Percentiles rank a stretch among this genome's conserved stretches.
Evolutionary conservation across 1,140 invertebrate genomes (phyloP).

Genomic region (Danaus melanippus): DNA sequence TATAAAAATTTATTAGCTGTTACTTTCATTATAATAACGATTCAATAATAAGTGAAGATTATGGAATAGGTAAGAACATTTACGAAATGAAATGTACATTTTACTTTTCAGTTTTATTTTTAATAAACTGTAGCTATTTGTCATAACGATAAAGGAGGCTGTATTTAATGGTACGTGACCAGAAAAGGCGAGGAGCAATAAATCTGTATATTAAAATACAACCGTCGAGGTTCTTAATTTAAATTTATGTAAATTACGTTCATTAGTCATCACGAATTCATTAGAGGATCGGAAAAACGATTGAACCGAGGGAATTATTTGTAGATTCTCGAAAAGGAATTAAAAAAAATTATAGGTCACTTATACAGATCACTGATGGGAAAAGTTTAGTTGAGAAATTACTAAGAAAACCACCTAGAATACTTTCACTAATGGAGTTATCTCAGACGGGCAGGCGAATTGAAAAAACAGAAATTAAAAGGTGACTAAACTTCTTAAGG

Average conservation of each 20-base stretch:
- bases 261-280: conserved; percentile 6
- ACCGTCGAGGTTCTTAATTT: conserved; percentile 4
- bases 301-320: conserved; percentile 12
- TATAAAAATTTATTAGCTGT: conserved; percentile 15
- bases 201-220: conserved; percentile 6
- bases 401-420: conserved; percentile 31
- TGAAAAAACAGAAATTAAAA: conserved; percentile 30
- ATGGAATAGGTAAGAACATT: no score
- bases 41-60: no score
- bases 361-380: conserved; percentile 32
- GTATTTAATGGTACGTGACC: conserved; percentile 10
- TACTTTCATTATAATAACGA: background rate
- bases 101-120: no score
- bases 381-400: conserved; percentile 33
- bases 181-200: conserved; percentile 3
- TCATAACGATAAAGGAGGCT: no score
- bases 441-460: conserved; percentile 24
- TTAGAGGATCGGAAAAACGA: conserved; percentile 9
- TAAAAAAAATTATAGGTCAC: conserved; percentile 31
- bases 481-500: conserved; percentile 2
- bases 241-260: conserved; percentile 8
- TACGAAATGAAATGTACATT: no score
- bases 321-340: conserved; percentile 1
- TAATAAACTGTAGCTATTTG: no score
- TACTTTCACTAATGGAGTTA: conserved; percentile 35